Base-by-base conservation (phyloP, 2,113 vertebrate species). In the Sylvietta virens region DNA sequence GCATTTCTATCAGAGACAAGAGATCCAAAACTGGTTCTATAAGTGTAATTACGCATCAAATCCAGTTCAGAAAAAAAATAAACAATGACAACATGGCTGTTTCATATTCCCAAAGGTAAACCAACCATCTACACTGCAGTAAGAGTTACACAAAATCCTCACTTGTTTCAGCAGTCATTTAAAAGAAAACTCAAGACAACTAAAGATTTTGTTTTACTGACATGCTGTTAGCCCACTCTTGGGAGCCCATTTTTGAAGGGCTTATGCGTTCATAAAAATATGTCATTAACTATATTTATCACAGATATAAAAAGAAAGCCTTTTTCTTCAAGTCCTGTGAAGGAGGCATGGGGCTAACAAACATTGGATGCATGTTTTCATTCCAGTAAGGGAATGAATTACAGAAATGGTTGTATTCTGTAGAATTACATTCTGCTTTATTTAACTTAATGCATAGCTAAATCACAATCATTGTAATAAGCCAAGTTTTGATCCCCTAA, bases 221-320 rank as follows among this genome's bases (percentile, higher is more conserved):
- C 31, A 50, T 51, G 40, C n/a, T 76, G 23, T 40, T 91, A 57
- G n/a, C 22, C 45, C 65, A 6, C 70, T 94, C 65, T 84, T 90
- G 62, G 17, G 8, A 90, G 42, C 6, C 33, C 30, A 50, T 40
- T 90, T 85, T 17, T 77, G 33, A 93, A 82, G 23, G 40, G 57
- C 61, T 72, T 50, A 23, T 53, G n/a, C 48, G 40, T 61, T 80
- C 66, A 80, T 65, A 85, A 67, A 92, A 92, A 72, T 64, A 64
- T 30, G 28, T 61, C 53, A 74, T 51, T 33, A 85, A 69, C 94
- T 95, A 87, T 71, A 93, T 90, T 94, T 94, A 86, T 66, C 73
- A 85, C 48, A 94, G 78, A 88, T 93, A 94, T 88, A 92, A 92
- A 94, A 95, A 88, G 62, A 93, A 90, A 86, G 69, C 24, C 45